Evolutionary conservation across 2,113 vertebrate species (phyloP).

Genomic region (Stomatorhinus ivindoensis): DNA sequence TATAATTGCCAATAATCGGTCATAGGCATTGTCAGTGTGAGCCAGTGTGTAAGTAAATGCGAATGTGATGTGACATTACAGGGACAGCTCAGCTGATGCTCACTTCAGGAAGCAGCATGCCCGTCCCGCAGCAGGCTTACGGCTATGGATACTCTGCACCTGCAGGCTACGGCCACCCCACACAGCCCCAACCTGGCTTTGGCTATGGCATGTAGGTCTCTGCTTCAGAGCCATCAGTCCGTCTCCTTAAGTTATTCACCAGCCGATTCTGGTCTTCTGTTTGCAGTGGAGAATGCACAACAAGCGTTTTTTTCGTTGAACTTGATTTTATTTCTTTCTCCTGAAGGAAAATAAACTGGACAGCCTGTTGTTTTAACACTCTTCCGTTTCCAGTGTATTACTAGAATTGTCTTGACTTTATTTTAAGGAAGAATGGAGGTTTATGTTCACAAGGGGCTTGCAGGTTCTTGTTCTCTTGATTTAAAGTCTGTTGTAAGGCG

Average conservation of each 20-base stretch:
- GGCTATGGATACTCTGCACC: constrained; percentile 87
- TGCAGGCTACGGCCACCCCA: constrained; percentile 72
- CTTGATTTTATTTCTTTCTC: constrained; percentile 61
- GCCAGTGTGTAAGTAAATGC: background rate
- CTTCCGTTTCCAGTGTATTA: constrained; percentile 72
- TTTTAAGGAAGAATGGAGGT: constrained; percentile 41
- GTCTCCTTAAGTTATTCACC: constrained; percentile 77
- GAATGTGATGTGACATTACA: constrained; percentile 41
- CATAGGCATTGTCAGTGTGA: background rate
- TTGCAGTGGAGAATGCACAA: constrained; percentile 71
- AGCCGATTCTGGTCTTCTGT: constrained; percentile 78
- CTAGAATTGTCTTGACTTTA: constrained; percentile 62
- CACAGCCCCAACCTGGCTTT: constrained; percentile 74
- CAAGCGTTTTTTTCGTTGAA: constrained; percentile 59
- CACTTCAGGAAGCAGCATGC: constrained; percentile 87
- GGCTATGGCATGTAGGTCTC: constrained; percentile 88
- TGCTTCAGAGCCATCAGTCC: constrained; percentile 48
- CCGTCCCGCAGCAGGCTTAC: constrained; percentile 90
- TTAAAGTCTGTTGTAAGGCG: constrained; percentile 84
- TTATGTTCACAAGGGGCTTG: constrained; percentile 55
- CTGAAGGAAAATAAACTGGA: constrained; percentile 82
- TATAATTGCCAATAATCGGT: background rate
- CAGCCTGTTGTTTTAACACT: constrained; percentile 75
- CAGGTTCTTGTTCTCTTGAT: constrained; percentile 61
- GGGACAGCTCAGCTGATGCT: constrained; percentile 97